Conservation (phyloP, 2,797 vertebrate genomes). For the Cheirogaleus major region DNA sequence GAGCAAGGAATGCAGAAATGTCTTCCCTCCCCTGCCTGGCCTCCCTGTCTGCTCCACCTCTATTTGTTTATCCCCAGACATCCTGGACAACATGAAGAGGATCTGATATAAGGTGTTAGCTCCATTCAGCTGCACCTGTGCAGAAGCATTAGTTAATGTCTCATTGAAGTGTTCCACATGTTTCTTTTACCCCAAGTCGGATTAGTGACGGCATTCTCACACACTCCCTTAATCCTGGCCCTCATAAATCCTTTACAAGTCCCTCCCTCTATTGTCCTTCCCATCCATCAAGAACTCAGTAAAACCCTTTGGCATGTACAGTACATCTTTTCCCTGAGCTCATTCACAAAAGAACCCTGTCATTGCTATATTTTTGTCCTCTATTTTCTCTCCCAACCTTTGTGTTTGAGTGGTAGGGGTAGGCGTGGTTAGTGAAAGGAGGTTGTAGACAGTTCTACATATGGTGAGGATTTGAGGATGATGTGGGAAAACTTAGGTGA, state of each 20-base stretch:
- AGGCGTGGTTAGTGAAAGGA: neutral
- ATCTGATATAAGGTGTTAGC: slow-evolving; percentile 78
- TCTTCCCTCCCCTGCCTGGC: neutral
- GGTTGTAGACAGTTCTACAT: neutral
- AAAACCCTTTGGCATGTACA: slow-evolving; percentile 61
- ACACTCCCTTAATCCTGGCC: slow-evolving; percentile 82
- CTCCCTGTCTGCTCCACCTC: slow-evolving; percentile 15
- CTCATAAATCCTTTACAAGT: slow-evolving; percentile 83
- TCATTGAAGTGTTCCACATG: slow-evolving; percentile 84
- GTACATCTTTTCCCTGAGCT: slow-evolving; percentile 33
- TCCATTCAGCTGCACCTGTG: slow-evolving; percentile 83
- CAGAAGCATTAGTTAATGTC: slow-evolving; percentile 78
- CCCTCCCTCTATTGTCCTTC: slow-evolving; percentile 80
- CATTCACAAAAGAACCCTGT: slow-evolving; percentile 42
- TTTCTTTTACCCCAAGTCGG: slow-evolving; percentile 80
- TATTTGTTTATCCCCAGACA: slow-evolving; percentile 79
- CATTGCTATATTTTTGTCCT: neutral
- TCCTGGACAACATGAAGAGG: slow-evolving; percentile 56
- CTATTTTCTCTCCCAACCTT: neutral
- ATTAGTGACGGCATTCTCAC: slow-evolving; percentile 81
- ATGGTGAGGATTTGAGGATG: neutral
- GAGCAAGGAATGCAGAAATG: slow-evolving; percentile 40
- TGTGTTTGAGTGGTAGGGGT: neutral
- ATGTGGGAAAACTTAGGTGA: neutral
- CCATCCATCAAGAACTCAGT: slow-evolving; percentile 78